Evolutionary conservation across 2,113 vertebrate species (phyloP), one percentile per base, ranked within the genome.

Genomic region (Herpetotheres cachinnans): DNA sequence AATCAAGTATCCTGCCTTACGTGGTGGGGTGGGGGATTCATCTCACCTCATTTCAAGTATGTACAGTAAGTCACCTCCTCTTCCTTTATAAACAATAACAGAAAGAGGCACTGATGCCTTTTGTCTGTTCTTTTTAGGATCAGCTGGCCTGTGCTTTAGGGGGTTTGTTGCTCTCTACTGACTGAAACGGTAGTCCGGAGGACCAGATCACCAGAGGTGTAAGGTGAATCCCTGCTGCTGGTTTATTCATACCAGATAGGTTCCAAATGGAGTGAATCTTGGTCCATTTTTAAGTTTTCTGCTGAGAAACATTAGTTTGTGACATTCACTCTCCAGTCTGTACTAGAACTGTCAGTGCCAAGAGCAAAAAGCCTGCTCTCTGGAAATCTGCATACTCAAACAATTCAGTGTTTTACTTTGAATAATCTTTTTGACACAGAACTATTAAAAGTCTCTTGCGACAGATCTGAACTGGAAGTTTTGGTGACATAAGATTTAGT

Each of bases 391-490:
- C 93, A 86, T 94, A 95, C 82, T 77, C 79, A 63, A 91, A 91
- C 71, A 83, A 66, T 90, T 91, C 90, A 50, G 26, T 59, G 38
- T 83, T 96, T 94, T 88, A 85, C 55, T 97, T 81, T 78, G 59
- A 85, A 77, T 96, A 96, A 94, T 95, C 71, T 92, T 96, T 86
- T 85, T 95, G 95, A 91, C 94, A 66, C 46, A 91, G 54, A 87
- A 40, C 79, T 88, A 26, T 46, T 66, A 70, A 93, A 88, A 80
- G 47, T 34, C 70, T 77, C 62, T 77, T 73, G 42, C 5, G 2
- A 93, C 40, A 70, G 32, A 69, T 91, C 36, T 74, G 70, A 95
- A 88, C 62, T 85, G 59, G 70, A 89, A 91, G 50, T 86, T 30
- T 65, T 26, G 38, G 30, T 90, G 62, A 70, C 52, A 65, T 34